phyloP scores from a whole-genome alignment of 2,113 vertebrate species.

The Myotis lucifugus region DNA sequence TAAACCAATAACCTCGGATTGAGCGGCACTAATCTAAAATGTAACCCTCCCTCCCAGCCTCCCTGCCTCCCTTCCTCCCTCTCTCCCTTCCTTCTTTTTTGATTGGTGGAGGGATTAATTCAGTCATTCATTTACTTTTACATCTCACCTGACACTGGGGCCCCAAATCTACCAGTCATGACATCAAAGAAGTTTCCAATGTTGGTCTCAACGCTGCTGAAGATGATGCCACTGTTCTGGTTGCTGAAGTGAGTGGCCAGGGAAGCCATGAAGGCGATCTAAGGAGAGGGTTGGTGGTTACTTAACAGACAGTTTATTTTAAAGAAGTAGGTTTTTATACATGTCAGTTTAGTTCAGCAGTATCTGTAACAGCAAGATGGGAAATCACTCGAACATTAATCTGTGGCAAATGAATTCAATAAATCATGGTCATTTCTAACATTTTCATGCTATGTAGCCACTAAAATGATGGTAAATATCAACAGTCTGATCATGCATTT shows the following conservation, averaged over 20 bases:
- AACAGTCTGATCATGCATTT: background rate
- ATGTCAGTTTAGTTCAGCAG: background rate
- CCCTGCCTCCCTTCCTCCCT: accelerated
- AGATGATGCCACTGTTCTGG: slow-evolving; percentile 91
- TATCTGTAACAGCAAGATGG: background rate
- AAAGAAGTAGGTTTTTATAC: background rate
- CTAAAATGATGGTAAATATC: background rate
- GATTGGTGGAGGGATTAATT: background rate
- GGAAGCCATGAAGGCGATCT: slow-evolving; percentile 91
- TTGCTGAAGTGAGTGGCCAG: slow-evolving; percentile 91
- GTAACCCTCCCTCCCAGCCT: background rate
- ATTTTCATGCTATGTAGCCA: background rate
- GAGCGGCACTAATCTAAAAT: background rate
- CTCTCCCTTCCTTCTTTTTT: background rate
- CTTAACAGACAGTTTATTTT: background rate
- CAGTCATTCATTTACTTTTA: background rate
- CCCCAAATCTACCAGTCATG: slow-evolving; percentile 90
- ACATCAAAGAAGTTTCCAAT: slow-evolving; percentile 91
- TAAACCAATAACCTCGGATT: background rate
- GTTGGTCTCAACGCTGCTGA: slow-evolving; percentile 90
- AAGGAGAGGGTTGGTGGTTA: slow-evolving; percentile 40
- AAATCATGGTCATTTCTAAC: background rate
- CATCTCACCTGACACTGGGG: slow-evolving; percentile 88
- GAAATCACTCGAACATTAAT: background rate
- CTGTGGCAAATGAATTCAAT: background rate